Percentiles rank a stretch among this genome's conserved stretches.
phyloP scores from a whole-genome alignment of 2,113 vertebrate species.

The Mellivora capensis region DNA sequence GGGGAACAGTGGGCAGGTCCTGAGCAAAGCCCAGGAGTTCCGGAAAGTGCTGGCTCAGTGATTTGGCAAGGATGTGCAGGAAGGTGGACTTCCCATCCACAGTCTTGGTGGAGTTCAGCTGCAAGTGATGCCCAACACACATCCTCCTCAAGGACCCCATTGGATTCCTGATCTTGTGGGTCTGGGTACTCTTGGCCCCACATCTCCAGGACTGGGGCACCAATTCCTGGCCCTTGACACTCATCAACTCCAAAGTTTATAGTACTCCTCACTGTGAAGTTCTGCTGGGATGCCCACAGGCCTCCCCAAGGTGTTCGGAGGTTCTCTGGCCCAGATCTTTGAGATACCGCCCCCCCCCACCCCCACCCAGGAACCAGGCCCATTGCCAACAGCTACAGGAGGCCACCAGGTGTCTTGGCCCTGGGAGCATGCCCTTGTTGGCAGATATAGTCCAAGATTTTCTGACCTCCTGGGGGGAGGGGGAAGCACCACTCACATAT shows the following conservation, averaged over 20 bases:
- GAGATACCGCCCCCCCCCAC: too few species aligned
- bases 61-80: constrained; percentile 98
- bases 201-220: not conserved
- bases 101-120: constrained; percentile 98
- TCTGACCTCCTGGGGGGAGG: not conserved
- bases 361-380: not conserved
- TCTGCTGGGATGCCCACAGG: not conserved
- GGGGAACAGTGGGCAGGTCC: constrained; percentile 94
- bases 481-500: not conserved
- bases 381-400: not conserved
- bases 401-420: not conserved
- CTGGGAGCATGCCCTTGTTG: not conserved
- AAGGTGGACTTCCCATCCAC: constrained; percentile 99
- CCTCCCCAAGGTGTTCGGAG: not conserved
- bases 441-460: not conserved
- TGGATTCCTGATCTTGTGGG: not conserved
- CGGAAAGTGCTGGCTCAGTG: constrained; percentile 97
- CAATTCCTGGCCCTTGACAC: not conserved
- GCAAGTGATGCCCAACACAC: not conserved
- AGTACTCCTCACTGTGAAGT: not conserved
- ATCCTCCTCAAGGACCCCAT: not conserved
- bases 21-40: constrained; percentile 96
- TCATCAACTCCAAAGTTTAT: too few species aligned
- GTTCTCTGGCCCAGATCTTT: not conserved
- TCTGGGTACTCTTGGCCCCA: not conserved